These are phyloP conservation scores for Drosophila sp. DNA, from an alignment of 1,140 invertebrate genomes.

Conservation along the genomic window DNA sequence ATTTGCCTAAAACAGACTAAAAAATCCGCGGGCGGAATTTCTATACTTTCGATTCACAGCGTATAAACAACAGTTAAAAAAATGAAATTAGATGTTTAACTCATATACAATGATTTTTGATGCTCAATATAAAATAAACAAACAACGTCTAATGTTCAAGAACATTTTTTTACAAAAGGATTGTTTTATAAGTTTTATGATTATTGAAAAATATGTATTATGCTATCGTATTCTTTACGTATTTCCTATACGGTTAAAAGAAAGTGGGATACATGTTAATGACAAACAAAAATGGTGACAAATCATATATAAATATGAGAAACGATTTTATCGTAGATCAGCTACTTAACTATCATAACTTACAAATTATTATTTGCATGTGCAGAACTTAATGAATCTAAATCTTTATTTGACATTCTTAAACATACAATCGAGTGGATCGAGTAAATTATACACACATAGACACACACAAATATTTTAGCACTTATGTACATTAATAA, in stretches of 20 bases:
- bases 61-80: background rate
- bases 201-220: background rate
- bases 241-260: conserved; percentile 4
- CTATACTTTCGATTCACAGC: conserved; percentile 11
- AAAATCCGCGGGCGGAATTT: conserved; percentile 68
- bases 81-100: background rate
- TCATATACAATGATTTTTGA: background rate
- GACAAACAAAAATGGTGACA: conserved; percentile 54
- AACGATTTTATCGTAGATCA: conserved; percentile 69
- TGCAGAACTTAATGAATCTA: conserved; percentile 29
- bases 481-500: conserved; percentile 55
- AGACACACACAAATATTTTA: conserved; percentile 5
- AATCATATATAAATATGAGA: conserved; percentile 56
- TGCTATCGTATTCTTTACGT: background rate
- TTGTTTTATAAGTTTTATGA: background rate
- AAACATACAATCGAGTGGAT: conserved; percentile 50
- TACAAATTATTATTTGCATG: conserved; percentile 38
- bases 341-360: conserved; percentile 29
- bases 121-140: conserved; percentile 23
- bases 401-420: conserved; percentile 27
- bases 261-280: conserved; percentile 15
- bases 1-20: conserved; percentile 6
- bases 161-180: background rate
- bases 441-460: conserved; percentile 40
- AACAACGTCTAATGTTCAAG: conserved; percentile 1